Conservation (phyloP, 2,888 invertebrate species). For the Mycogona germanica region DNA sequence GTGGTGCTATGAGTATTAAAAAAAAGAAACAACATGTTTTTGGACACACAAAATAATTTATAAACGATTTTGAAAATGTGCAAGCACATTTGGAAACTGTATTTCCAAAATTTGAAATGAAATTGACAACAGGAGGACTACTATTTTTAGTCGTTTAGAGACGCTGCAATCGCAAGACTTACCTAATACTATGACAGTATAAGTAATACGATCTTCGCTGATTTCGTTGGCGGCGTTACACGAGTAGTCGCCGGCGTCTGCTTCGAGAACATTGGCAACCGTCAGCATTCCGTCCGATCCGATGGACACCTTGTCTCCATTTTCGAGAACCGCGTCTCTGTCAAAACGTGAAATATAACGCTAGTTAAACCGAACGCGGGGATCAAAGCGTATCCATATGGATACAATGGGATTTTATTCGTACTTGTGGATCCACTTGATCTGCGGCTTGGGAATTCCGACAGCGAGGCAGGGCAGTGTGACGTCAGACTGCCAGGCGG, state of each 20-base stretch:
- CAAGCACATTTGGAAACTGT: background rate
- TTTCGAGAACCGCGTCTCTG: background rate
- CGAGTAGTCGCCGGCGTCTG: constrained; percentile 15
- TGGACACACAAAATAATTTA: background rate
- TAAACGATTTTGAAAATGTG: too few relatives aligned
- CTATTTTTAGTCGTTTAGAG: too few relatives aligned
- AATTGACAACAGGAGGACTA: background rate
- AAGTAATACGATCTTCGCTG: constrained; percentile 11
- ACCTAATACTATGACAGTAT: constrained; percentile 14
- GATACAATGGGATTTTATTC: constrained; percentile 39
- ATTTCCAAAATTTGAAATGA: background rate
- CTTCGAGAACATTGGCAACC: constrained; percentile 3
- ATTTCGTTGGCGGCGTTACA: constrained; percentile 17
- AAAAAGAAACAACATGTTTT: background rate
- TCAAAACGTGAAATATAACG: background rate
- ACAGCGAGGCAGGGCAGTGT: constrained; percentile 84
- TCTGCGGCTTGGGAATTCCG: constrained; percentile 81
- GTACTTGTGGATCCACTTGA: constrained; percentile 49
- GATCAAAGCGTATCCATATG: background rate
- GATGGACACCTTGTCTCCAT: background rate
- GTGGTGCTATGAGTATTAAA: constrained; percentile 24
- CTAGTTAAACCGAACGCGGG: background rate
- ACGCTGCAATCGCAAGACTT: too few relatives aligned
- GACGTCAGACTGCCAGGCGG: constrained; percentile 61
- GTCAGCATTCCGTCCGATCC: constrained; percentile 4